Evolutionary conservation across 2,888 invertebrate species (phyloP), one percentile per base, ranked within the genome.

Genomic region (Lysandra coridon): DNA sequence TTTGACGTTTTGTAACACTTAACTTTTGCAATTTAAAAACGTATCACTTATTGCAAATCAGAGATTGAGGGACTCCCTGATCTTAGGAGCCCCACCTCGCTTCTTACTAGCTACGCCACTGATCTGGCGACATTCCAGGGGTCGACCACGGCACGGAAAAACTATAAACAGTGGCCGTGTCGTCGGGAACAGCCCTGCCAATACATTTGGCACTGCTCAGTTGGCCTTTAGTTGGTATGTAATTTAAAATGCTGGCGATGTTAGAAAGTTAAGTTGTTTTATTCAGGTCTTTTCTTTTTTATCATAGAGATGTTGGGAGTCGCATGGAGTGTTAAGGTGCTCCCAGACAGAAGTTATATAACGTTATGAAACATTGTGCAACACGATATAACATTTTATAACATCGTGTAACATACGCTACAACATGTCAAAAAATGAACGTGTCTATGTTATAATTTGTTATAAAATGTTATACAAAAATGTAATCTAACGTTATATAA

Each of bases 151-250:
- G 37, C 73, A 23, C n/a, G 73, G 37, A 73, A 73, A 73, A 30
- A 73, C 73, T 33, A 73, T 64, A 64, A 64, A 64, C 57, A 57
- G 57, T 57, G 57, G 57, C 5, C 57, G 57, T 57, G 57, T 57
- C 57, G 57, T 17, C 57, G 57, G 17, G 57, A 57, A 57, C 57
- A 57, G 57, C 57, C 14, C 57, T 57, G 57, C 57, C 57, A 57
- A 57, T 17, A 57, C 57, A 57, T 57, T 57, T 57, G 57, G 57
- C 57, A 17, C 17, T 17, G 57, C 57, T 57, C 57, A 57, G 4
- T 57, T 57, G 57, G 57, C 57, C 57, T 57, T 57, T 57, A 57
- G 14, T 57, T 57, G 57, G 57, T 14, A 14, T 53, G 17, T 57
- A 14, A 57, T 57, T 57, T 57, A 57, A 57, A 57, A 57, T 4